Evolutionary conservation across 37 sponge, comb jelly and placozoan genomes (phyloP), one percentile per base, ranked within the genome.

Genomic region (Chondrilla cf. caribensis): DNA sequence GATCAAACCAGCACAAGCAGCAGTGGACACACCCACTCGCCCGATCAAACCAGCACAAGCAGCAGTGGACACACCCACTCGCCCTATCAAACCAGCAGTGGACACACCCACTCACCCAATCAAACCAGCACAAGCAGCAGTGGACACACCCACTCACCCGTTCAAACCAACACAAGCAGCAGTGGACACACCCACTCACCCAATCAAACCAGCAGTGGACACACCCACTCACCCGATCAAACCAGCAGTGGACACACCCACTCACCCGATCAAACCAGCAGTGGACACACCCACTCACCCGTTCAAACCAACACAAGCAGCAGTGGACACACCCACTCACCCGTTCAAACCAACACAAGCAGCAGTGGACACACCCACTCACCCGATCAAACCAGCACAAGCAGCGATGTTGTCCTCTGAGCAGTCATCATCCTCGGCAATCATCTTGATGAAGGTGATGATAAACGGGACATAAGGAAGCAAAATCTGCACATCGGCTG

Each of bases 381-480:
- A 96, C 97, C 98, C 99, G 9, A 99, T 65, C 8, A 99, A 80
- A 6, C 99, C 99, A 76, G 91, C 86, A 71, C 84, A 70, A 26
- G 72, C 57, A 9, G 93, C 81, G 1, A 89, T 75, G 64, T 70
- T 86, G 38, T 79, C 54, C 24, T 99, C 99, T 32, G 99, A 75
- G n/a, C 65, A 82, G 15, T 96, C 97, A 14, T 83, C 83, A 58
- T 99, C 99, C 21, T 84, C 79, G 3, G 86, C 93, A 17, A 96
- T 80, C 0, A 40, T 51, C 0, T 86, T 87, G 25, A 96, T 90
- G 43, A 94, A 88, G 8, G 81, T 58, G 0, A 94, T 21, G 18
- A 99, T 96, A 70, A 64, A 71, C 9, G 93, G 95, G 24, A 96
- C 79, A 21, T 92, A 87, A 4, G 89, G 87, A 38, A 39, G 60